Conservation (phyloP, 2,888 invertebrate species). For the Eupithecia pulchellata region DNA sequence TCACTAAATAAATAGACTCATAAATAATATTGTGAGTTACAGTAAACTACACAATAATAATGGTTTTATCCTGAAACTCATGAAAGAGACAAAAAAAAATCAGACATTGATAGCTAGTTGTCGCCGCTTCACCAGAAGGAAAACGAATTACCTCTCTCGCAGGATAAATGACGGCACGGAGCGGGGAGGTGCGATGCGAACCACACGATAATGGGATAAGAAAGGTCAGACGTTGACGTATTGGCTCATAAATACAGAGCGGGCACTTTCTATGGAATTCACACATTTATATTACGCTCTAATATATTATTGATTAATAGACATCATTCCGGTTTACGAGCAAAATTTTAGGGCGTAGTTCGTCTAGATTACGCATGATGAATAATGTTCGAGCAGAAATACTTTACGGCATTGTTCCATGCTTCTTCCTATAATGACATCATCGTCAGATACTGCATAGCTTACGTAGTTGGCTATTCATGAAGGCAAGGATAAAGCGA, state of each 20-base stretch:
- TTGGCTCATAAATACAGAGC: conserved; percentile 53
- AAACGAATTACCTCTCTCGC: conserved; percentile 52
- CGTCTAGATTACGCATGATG: conserved; percentile 21
- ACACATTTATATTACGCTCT: conserved; percentile 14
- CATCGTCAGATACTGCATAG: conserved; percentile 40
- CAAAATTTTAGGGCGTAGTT: conserved; percentile 14
- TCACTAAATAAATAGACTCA: conserved; percentile 10
- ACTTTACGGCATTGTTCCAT: conserved; percentile 34
- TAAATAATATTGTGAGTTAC: background rate
- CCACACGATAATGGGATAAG: conserved; percentile 57
- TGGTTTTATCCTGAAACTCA: background rate
- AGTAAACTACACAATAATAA: background rate
- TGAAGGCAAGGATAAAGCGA: conserved; percentile 29
- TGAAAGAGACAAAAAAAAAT: conserved; percentile 38
- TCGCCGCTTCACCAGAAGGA: conserved; percentile 33
- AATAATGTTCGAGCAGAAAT: conserved; percentile 26
- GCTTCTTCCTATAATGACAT: conserved; percentile 47
- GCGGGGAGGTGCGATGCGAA: too few species aligned
- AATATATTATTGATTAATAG: background rate
- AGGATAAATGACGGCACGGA: conserved; percentile 52
- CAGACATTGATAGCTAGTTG: background rate
- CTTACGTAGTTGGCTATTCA: conserved; percentile 38
- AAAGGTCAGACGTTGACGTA: conserved; percentile 58
- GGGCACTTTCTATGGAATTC: conserved; percentile 34
- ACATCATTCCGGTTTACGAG: conserved; percentile 22